Evolutionary conservation across 1,140 invertebrate species (phyloP), one percentile per base, ranked within the genome.

Genomic region (Cotesia vestalis): DNA sequence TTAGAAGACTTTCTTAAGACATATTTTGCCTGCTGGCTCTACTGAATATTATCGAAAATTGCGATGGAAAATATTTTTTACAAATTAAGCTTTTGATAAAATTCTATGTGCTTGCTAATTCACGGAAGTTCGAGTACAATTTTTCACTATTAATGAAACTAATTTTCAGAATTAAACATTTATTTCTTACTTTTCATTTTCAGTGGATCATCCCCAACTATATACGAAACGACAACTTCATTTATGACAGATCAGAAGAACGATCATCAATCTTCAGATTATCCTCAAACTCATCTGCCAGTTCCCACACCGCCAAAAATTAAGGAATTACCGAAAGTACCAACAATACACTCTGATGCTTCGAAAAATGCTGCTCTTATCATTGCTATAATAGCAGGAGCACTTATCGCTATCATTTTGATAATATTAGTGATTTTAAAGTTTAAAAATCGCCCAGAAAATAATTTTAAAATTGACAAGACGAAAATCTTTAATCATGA

Each of bases 381-480:
- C 57, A 95, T 96, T 52, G 94, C 94, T 64, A 96, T 98, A 73
- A 95, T 97, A 69, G 95, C 95, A 0, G 95, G 94, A 27, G 93
- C 95, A 5, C 88, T 98, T 55, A 96, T 98, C 78, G 94, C 95
- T 34, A 93, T 98, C 71, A 93, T 98, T 11, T 89, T 98, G 40
- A 92, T 98, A 67, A 94, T 96, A 17, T 90, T 98, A 40, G 91
- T 97, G 62, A 92, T 98, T 69, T 90, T 97, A 75, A 95, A 95
- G 84, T 95, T 95, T 85, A 94, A 96, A 84, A 94, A 93, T 76
- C 90, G 94, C 59, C 91, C 94, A 12, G 94, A 96, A 81, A 91
- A 92, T 11, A 93, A 92, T 14, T 98, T 96, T 83, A 98, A 97
- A 84, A 92, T 97, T 46, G 95, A 97, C 76, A 94, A 96, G 79